These are phyloP conservation scores for Lagria hirta DNA, from an alignment of 2,888 invertebrate species.

Conservation along the genomic window DNA sequence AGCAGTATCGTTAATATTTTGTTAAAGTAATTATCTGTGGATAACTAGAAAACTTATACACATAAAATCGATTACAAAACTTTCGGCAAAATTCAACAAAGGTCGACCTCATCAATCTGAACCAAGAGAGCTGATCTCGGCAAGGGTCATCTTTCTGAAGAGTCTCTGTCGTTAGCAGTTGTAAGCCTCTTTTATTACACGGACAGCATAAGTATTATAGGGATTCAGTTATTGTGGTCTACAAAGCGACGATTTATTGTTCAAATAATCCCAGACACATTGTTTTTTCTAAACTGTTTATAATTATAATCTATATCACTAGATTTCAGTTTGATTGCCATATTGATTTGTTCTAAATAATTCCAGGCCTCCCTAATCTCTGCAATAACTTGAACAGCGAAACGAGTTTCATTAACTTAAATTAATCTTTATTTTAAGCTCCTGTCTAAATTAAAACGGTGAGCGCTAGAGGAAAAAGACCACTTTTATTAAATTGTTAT, in stretches of 20 bases:
- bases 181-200: slow-evolving; percentile 22
- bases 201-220: slow-evolving; percentile 1
- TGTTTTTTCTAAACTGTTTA: slow-evolving; percentile 13
- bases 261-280: slow-evolving; percentile 13
- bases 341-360: slow-evolving; percentile 11
- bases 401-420: slow-evolving; percentile 12
- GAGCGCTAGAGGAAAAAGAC: no score
- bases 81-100: slow-evolving; percentile 19
- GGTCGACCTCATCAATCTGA: slow-evolving; percentile 23
- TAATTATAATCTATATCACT: slow-evolving; percentile 9
- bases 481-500: no score
- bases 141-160: slow-evolving; percentile 24
- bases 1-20: neutral
- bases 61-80: slow-evolving; percentile 19
- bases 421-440: slow-evolving; percentile 6
- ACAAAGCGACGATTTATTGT: slow-evolving; percentile 11
- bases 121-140: slow-evolving; percentile 18
- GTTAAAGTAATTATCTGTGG: neutral
- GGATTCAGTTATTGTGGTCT: slow-evolving; percentile 11
- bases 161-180: slow-evolving; percentile 25
- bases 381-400: slow-evolving; percentile 7
- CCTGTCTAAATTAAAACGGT: no score
- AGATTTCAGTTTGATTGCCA: slow-evolving; percentile 12
- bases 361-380: slow-evolving; percentile 5
- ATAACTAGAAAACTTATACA: no score